Percentiles rank a stretch among this genome's conserved stretches.
These are phyloP conservation scores for Chaenogobius annularis DNA, from an alignment of 2,113 vertebrate species.

Conservation along the genomic window DNA sequence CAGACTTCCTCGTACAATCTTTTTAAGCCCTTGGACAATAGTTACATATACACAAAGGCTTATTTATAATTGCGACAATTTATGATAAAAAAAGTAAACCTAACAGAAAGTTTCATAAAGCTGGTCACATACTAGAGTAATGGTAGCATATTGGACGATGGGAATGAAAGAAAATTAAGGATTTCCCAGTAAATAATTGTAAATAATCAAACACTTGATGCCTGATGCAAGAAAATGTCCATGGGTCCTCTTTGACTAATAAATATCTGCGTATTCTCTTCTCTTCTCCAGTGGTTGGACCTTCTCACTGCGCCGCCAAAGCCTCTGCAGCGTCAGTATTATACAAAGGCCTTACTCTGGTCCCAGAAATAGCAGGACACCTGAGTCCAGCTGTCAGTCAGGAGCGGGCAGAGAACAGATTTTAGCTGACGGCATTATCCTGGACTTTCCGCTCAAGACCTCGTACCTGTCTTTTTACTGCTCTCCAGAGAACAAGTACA, in stretches of 20 bases:
- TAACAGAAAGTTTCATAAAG: no score
- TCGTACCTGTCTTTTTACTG: conserved; percentile 24
- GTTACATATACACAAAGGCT: no score
- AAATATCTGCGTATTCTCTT: not conserved
- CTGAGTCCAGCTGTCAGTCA: conserved; percentile 56
- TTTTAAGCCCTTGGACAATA: no score
- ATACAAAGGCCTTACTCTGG: not conserved
- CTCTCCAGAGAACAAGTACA: conserved; percentile 8
- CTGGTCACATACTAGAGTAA: no score
- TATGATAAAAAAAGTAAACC: no score
- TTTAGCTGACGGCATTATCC: conserved; percentile 44
- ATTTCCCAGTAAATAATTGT: no score
- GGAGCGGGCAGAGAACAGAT: conserved; percentile 11
- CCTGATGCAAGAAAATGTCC: not conserved
- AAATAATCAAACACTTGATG: not conserved
- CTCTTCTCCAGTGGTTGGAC: conserved; percentile 3
- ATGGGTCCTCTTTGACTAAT: not conserved
- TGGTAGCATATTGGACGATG: no score
- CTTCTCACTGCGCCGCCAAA: conserved; percentile 18
- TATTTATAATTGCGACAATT: no score
- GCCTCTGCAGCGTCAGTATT: conserved; percentile 29
- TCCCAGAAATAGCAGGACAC: conserved; percentile 43
- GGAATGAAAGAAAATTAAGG: no score
- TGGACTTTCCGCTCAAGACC: conserved; percentile 30
- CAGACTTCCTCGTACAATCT: no score